Conservation (phyloP, 2,113 vertebrate genomes). For the Labeo catla region DNA sequence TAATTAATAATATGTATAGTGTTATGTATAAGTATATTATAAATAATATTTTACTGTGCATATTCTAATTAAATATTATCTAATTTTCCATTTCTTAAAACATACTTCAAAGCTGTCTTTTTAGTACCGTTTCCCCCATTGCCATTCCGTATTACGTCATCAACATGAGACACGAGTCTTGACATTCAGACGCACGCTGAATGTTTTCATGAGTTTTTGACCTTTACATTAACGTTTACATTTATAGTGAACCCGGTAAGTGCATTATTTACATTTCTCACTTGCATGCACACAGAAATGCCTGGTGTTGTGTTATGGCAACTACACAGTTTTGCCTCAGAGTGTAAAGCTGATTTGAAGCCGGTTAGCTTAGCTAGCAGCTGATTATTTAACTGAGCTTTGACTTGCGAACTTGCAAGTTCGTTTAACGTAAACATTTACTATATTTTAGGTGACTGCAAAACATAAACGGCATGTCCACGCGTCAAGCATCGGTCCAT, state of each 20-base stretch:
- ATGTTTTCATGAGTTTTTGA: conserved; percentile 24
- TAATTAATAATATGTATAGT: no score
- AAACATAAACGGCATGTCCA: conserved; percentile 79
- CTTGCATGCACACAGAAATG: background rate
- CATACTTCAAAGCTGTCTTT: no score
- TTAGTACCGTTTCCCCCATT: background rate
- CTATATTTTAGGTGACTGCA: conserved; percentile 51
- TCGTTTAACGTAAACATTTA: background rate
- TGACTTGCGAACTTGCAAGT: background rate
- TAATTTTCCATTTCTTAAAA: background rate
- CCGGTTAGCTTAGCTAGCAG: background rate
- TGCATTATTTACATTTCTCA: background rate
- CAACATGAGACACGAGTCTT: conserved; percentile 32
- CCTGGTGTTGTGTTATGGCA: background rate
- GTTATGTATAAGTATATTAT: background rate
- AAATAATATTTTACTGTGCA: background rate
- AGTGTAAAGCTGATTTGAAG: background rate
- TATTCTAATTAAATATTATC: background rate
- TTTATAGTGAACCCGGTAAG: conserved; percentile 5
- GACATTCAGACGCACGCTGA: conserved; percentile 50
- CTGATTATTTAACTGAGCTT: background rate
- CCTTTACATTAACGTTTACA: conserved; percentile 28
- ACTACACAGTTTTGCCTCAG: background rate
- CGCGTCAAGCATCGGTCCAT: conserved; percentile 82
- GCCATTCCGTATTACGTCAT: conserved; percentile 39